phyloP scores from a whole-genome alignment of 1,140 invertebrate species.

The Dendroctonus ponderosae region DNA sequence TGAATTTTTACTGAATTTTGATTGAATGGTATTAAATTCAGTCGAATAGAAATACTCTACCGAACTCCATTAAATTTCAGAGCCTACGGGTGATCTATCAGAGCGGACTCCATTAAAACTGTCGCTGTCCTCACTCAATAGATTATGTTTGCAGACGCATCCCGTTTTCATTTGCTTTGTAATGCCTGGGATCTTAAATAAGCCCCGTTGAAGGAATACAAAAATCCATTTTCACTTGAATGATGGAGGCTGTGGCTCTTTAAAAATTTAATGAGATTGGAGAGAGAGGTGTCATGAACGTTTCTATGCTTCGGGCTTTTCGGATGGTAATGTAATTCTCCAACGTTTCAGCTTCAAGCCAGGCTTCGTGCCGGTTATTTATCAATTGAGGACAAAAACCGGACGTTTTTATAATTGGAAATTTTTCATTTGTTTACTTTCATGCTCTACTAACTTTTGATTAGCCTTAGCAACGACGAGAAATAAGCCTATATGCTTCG shows the following conservation, averaged over 20 bases:
- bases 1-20: too few species aligned
- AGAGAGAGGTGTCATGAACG: slow-evolving; percentile 9
- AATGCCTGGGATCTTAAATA: slow-evolving; percentile 15
- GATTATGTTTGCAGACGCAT: slow-evolving; percentile 21
- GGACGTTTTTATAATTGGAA: too few species aligned
- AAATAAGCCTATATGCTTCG: too few species aligned
- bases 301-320: slow-evolving; percentile 10
- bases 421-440: too few species aligned
- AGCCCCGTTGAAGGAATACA: slow-evolving; percentile 12
- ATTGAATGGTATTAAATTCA: too few species aligned
- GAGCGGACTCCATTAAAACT: slow-evolving; percentile 9
- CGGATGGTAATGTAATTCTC: slow-evolving; percentile 6
- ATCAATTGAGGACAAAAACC: not conserved
- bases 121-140: slow-evolving; percentile 9
- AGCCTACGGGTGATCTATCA: slow-evolving; percentile 5
- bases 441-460: too few species aligned
- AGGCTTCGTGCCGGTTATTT: not conserved
- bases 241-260: slow-evolving; percentile 5
- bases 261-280: slow-evolving; percentile 17
- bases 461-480: too few species aligned
- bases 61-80: too few species aligned
- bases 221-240: slow-evolving; percentile 8
- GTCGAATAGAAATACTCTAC: too few species aligned
- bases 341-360: not conserved
- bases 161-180: slow-evolving; percentile 16